A percentile compares a stretch with the other conserved stretches of the same genome.
Conservation (phyloP, 1,140 invertebrate species). For the Trichomalopsis sarcophagae region DNA sequence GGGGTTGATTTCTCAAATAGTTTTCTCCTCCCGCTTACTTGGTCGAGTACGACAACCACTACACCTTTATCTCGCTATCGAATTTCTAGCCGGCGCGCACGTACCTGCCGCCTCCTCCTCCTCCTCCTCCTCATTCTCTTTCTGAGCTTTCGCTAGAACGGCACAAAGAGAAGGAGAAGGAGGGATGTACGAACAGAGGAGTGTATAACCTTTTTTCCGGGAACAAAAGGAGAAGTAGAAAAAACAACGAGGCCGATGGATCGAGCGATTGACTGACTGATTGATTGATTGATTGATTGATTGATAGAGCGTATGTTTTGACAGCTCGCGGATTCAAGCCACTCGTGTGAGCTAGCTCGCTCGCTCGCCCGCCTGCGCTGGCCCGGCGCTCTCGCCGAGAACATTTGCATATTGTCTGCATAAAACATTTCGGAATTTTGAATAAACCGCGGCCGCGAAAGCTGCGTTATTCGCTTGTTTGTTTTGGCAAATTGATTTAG, state of each 20-base stretch:
- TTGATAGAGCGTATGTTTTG: constrained; percentile 36
- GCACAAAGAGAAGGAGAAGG: constrained; percentile 6
- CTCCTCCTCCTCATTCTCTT: constrained; percentile 16
- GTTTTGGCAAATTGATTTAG: constrained; percentile 27
- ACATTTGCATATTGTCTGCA: constrained; percentile 44
- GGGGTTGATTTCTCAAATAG: constrained; percentile 64
- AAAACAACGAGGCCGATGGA: neutral
- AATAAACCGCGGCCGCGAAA: neutral
- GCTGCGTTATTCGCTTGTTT: constrained; percentile 26
- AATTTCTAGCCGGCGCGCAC: constrained; percentile 10
- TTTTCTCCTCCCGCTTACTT: constrained; percentile 54
- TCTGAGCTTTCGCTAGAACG: neutral
- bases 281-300: constrained; percentile 42
- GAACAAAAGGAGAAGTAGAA: constrained; percentile 8
- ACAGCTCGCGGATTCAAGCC: constrained; percentile 25
- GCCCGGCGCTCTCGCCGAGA: neutral
- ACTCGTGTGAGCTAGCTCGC: neutral
- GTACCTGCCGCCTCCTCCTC: neutral
- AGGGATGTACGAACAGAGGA: constrained; percentile 17
- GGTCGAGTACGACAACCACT: constrained; percentile 54
- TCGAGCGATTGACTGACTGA: neutral
- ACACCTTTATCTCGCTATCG: constrained; percentile 56
- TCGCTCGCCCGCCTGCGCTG: neutral
- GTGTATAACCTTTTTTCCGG: constrained; percentile 1
- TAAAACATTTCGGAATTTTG: constrained; percentile 44